These are phyloP conservation scores for Ariolimax columbianus DNA, from an alignment of 2,888 invertebrate species.

Conservation along the genomic window DNA sequence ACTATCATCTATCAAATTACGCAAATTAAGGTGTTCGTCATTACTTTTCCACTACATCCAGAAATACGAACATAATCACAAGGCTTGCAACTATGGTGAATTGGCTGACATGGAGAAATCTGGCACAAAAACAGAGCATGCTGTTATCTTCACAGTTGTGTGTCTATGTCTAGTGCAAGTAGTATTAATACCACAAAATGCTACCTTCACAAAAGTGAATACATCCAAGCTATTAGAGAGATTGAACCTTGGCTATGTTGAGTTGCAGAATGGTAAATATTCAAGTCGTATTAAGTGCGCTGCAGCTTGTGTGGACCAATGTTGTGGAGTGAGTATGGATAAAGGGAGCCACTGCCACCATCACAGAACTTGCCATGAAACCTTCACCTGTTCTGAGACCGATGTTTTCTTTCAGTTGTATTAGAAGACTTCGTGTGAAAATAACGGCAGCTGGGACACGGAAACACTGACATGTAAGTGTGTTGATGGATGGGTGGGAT, in stretches of 20 bases:
- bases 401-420: conserved; percentile 3
- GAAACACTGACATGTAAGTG: neutral
- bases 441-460: neutral
- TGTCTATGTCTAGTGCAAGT: neutral
- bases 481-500: conserved; percentile 10
- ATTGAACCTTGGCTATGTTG: neutral
- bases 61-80: too few relatives aligned
- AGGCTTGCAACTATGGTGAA: too few relatives aligned
- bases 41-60: too few relatives aligned
- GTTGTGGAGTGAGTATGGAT: neutral
- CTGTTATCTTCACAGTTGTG: neutral
- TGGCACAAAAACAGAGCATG: neutral
- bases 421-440: neutral
- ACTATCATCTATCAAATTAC: too few relatives aligned
- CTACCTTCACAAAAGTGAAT: neutral
- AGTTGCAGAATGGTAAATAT: too few relatives aligned
- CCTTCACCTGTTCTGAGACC: neutral
- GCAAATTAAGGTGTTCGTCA: too few relatives aligned
- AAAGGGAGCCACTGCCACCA: neutral
- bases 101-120: neutral
- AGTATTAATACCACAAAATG: neutral
- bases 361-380: neutral
- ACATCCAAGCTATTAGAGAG: conserved; percentile 1
- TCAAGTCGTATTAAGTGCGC: conserved; percentile 4
- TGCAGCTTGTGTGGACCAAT: neutral